A percentile compares a stretch with the other conserved stretches of the same genome.
These are phyloP conservation scores for Pituophis catenifer DNA, from an alignment of 2,113 vertebrate genomes.

Conservation along the genomic window DNA sequence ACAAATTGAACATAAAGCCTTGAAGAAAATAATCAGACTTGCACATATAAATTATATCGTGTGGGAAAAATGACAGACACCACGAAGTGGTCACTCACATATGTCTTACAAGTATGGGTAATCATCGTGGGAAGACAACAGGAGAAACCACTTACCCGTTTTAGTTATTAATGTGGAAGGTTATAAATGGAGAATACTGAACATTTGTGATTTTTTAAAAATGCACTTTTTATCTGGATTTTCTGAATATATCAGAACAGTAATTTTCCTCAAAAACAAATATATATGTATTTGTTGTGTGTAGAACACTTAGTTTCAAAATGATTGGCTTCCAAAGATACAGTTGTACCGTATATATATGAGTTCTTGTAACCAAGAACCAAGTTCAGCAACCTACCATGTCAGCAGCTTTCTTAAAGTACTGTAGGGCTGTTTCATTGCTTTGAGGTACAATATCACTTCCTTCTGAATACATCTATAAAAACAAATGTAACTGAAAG, in stretches of 20 bases:
- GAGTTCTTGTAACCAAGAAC: background rate
- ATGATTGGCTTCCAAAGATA: background rate
- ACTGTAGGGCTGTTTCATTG: conserved; percentile 94
- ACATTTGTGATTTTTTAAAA: background rate
- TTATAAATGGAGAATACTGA: background rate
- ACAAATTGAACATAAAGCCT: background rate
- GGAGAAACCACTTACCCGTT: background rate
- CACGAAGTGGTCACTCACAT: background rate
- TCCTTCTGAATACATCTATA: conserved; percentile 97
- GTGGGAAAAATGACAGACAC: background rate
- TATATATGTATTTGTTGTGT: background rate
- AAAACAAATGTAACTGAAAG: conserved; percentile 22
- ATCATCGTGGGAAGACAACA: background rate
- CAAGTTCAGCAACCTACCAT: conserved; percentile 74
- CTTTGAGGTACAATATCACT: conserved; percentile 91
- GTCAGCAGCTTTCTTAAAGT: conserved; percentile 97
- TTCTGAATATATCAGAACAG: background rate
- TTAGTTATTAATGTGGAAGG: background rate
- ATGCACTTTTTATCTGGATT: background rate
- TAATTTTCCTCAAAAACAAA: background rate
- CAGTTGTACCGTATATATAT: background rate
- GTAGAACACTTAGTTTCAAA: background rate
- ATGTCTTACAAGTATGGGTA: background rate
- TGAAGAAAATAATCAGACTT: background rate
- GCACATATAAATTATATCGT: background rate